Evolutionary conservation across 2,113 vertebrate genomes (phyloP).

Genomic region (Atrichornis clamosus): DNA sequence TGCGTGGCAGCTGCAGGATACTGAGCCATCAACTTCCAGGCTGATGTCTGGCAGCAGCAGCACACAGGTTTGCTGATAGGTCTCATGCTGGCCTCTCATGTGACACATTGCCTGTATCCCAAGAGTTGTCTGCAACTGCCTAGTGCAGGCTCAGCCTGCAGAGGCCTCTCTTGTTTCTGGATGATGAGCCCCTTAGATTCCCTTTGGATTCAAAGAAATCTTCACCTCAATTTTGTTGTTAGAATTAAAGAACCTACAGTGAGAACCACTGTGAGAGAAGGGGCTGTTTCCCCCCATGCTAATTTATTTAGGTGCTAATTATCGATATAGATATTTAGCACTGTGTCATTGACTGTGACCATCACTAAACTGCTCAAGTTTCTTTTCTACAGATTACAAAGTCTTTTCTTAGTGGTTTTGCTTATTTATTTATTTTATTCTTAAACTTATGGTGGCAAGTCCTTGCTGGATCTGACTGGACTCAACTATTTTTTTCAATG

Average conservation of each 20-base stretch:
- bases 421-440: not conserved
- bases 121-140: not conserved
- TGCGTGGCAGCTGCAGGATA: not conserved
- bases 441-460: not conserved
- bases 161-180: not conserved
- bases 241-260: not conserved
- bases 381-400: not conserved
- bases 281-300: not conserved
- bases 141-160: not conserved
- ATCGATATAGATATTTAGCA: not conserved
- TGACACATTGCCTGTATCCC: rapidly evolving
- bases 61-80: not conserved
- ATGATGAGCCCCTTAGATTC: not conserved
- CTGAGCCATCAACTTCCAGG: not conserved
- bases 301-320: not conserved
- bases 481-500: not conserved
- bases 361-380: not conserved
- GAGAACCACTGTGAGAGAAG: not conserved
- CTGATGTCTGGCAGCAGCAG: not conserved
- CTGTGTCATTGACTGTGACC: not conserved
- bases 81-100: not conserved
- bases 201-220: not conserved
- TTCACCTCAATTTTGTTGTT: not conserved
- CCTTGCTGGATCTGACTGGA: not conserved
- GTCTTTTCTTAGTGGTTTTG: not conserved